A percentile compares a stretch with the other conserved stretches of the same genome.
Evolutionary conservation across 2,113 vertebrate species (phyloP).

Genomic region (Paratilapia polleni): DNA sequence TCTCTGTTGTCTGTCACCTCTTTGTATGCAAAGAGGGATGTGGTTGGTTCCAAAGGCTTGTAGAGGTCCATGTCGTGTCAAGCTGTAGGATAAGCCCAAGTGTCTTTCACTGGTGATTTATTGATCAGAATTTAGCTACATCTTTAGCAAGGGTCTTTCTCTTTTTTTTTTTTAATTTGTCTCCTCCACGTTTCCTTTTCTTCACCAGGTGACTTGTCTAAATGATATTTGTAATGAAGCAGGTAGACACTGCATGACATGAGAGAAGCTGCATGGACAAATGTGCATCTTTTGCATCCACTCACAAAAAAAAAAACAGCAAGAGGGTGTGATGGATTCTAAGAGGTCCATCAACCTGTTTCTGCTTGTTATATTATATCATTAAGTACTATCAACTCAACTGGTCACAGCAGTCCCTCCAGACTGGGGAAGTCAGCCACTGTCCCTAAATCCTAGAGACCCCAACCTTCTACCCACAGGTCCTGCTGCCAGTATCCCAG

Average conservation of each 20-base stretch:
- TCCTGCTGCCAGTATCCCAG: no score
- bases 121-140: neutral
- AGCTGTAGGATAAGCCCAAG: neutral
- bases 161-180: neutral
- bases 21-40: neutral
- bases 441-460: neutral
- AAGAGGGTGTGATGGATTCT: neutral
- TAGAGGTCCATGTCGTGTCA: neutral
- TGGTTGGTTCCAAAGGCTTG: neutral
- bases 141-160: fast-evolving
- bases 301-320: no score
- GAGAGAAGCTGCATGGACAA: neutral
- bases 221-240: neutral
- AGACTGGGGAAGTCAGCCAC: neutral
- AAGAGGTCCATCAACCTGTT: neutral
- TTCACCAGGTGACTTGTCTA: neutral
- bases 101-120: neutral
- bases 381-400: fast-evolving
- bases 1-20: neutral
- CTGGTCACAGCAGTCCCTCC: neutral
- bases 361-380: neutral
- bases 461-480: neutral
- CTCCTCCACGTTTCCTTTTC: neutral
- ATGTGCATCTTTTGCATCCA: neutral
- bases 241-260: neutral